Conservation (phyloP, 2,797 vertebrate species). For the Potorous gilbertii region DNA sequence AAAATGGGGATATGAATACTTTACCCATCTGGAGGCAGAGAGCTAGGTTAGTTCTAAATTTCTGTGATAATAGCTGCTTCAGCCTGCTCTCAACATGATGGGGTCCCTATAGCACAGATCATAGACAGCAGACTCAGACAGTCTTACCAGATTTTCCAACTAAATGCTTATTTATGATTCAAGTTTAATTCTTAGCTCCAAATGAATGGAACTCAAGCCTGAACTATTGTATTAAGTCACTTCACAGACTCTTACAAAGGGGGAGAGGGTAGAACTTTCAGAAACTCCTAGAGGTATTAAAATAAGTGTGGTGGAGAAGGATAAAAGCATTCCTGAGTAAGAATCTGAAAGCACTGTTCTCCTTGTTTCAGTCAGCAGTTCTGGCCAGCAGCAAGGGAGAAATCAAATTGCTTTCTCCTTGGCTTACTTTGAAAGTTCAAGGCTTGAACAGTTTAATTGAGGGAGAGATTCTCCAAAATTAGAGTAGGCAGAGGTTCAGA, state of each 20-base stretch:
- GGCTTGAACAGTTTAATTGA: conserved; percentile 17
- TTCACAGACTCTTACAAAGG: not conserved
- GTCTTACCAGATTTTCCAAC: not conserved
- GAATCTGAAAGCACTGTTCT: conserved; percentile 11
- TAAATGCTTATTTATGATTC: not conserved
- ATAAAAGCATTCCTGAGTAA: conserved; percentile 3
- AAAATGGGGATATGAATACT: not conserved
- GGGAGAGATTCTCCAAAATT: conserved; percentile 22
- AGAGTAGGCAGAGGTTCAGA: conserved; percentile 10
- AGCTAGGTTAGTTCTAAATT: not conserved
- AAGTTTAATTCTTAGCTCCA: conserved; percentile 8
- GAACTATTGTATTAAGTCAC: not conserved
- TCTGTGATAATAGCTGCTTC: not conserved
- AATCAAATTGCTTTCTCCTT: not conserved
- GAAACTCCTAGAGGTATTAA: conserved; percentile 10
- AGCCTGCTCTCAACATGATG: not conserved
- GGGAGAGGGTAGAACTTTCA: conserved; percentile 13
- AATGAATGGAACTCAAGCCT: not conserved
- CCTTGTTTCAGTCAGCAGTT: conserved; percentile 6
- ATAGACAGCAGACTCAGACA: not conserved
- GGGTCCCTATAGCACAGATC: not conserved
- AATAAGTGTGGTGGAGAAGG: not conserved
- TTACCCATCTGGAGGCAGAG: not conserved
- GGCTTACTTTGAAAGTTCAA: conserved; percentile 5
- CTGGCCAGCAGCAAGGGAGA: not conserved